phyloP scores from a whole-genome alignment of 2,113 vertebrate species.

The Abramis brama region DNA sequence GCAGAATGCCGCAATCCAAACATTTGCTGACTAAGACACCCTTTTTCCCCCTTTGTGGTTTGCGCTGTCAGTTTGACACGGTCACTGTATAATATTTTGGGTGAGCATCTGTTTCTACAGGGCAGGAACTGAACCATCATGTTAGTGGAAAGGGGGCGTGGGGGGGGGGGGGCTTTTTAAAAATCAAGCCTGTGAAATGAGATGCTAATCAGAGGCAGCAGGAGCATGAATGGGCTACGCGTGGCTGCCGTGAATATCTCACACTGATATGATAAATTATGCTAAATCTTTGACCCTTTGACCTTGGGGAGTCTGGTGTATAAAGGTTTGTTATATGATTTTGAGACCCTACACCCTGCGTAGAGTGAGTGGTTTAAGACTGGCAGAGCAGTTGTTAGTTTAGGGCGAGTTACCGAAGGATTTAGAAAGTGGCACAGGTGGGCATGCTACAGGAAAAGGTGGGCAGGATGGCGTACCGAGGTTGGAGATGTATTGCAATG shows the following conservation, averaged over 20 bases:
- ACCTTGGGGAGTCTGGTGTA: constrained; percentile 43
- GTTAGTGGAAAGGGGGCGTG: neutral
- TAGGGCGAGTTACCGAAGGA: neutral
- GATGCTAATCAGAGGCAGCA: constrained; percentile 65
- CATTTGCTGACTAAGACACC: constrained; percentile 31
- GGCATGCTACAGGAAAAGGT: constrained; percentile 55
- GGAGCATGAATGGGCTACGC: constrained; percentile 58
- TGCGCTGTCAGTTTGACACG: constrained; percentile 27
- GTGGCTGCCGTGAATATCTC: constrained; percentile 61
- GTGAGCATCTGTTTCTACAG: constrained; percentile 39
- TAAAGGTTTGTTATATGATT: constrained; percentile 38
- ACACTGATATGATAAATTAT: constrained; percentile 64
- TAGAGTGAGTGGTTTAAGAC: constrained; percentile 30
- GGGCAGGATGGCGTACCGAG: neutral
- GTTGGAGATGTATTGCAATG: neutral
- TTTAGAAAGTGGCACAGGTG: constrained; percentile 29
- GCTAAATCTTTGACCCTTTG: constrained; percentile 62
- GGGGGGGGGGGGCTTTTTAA: constrained; percentile 48
- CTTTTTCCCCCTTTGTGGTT: neutral
- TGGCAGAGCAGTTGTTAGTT: neutral
- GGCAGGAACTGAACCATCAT: constrained; percentile 45
- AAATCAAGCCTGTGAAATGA: constrained; percentile 59
- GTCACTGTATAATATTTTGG: constrained; percentile 38
- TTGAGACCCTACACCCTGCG: constrained; percentile 25
- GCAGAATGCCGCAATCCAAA: neutral